Base-by-base conservation (phyloP, 2,888 invertebrate genomes). In the Eudemis profundana region DNA sequence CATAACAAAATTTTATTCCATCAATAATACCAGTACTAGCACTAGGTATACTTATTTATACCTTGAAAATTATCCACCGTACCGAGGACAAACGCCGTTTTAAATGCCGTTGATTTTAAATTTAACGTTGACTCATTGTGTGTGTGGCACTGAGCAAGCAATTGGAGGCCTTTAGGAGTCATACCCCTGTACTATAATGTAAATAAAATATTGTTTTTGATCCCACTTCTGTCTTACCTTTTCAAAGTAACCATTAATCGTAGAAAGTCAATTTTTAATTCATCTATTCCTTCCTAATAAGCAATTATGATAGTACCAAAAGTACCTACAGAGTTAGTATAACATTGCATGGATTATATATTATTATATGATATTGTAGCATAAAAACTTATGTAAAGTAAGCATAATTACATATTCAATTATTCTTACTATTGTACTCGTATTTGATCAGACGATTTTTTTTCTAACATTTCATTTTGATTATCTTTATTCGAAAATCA, bases 281-380 rank as follows among this genome's bases (percentile, higher is more conserved):
- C 82, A 88, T 83, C 79, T 79, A 86, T 82, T 91, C 90, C 90
- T 90, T 90, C 90, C 89, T 89, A 78, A 75, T 85, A 87, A 81
- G 81, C 88, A 90, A 90, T 89, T 90, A 87, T 79, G 79, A 82
- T 82, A 79, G 65, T 82, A 84, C 84, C 81, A 84, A 82, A 83
- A 82, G 82, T 86, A 87, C 83, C 83, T 86, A 86, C 84, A 84
- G 76, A 85, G 72, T 82, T 82, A 87, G 78, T 75, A 75, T 82
- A 80, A 83, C 75, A 79, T 79, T 87, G 84, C 86, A 87, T 87
- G 83, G 83, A 79, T 78, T 79, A 79, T 76, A 81, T 76, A 65
- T 61, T 63, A 67, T 57, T 57, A 56, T 56, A 64, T 65, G 40
- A 61, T 72, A 72, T 72, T 70, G 74, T 75, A 75, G 73, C 67